Percentiles rank a stretch among this genome's conserved stretches.
Evolutionary conservation across 2,113 vertebrate genomes (phyloP).

Genomic region (Tychaedon coryphoeus): DNA sequence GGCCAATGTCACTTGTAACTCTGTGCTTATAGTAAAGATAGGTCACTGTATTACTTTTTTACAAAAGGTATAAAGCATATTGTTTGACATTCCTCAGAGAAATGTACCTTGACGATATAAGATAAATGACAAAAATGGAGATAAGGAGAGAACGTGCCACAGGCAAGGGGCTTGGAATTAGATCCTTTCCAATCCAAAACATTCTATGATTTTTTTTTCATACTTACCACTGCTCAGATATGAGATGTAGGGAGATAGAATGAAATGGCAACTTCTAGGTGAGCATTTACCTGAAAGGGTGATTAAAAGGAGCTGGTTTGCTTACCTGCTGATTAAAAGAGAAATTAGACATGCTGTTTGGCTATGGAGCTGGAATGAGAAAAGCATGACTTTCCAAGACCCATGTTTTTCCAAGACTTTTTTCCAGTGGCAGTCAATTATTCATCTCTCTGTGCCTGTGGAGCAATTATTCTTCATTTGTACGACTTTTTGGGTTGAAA

Average conservation of each 20-base stretch:
- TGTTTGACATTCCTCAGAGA: not conserved
- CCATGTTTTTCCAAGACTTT: not conserved
- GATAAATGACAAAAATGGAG: not conserved
- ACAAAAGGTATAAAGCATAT: not conserved
- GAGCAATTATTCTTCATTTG: not conserved
- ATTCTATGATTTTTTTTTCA: not conserved
- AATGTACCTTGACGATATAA: not conserved
- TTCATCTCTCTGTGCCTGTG: not conserved
- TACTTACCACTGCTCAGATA: not conserved
- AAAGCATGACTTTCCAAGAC: not conserved
- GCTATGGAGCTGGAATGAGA: not conserved
- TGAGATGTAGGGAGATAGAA: not conserved
- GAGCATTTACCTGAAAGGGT: not conserved
- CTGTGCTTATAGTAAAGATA: not conserved
- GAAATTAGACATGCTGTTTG: not conserved
- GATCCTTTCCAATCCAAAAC: not conserved
- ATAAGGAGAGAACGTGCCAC: accelerated
- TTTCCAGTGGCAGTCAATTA: not conserved
- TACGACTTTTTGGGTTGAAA: not conserved
- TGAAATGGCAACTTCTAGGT: not conserved
- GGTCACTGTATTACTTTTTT: not conserved
- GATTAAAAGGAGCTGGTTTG: not conserved
- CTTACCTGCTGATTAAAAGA: not conserved
- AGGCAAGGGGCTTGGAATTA: not conserved
- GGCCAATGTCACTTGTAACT: not conserved